Evolutionary conservation across 2,797 vertebrate species (phyloP), one percentile per base, ranked within the genome.

Genomic region (Cetoscarus ocellatus): DNA sequence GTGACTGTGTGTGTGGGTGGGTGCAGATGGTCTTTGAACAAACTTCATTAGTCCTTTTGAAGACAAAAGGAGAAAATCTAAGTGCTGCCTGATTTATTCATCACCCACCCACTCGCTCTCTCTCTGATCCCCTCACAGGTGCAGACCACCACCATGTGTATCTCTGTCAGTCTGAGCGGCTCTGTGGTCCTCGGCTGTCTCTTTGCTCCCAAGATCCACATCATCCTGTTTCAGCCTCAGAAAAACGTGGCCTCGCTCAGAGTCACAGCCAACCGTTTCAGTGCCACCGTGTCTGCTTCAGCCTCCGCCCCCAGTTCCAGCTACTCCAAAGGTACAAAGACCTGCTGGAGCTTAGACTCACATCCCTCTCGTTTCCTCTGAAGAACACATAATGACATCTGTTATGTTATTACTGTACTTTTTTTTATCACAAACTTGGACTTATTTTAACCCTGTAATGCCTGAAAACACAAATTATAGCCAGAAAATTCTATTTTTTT

Each of bases 201-300:
- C 87, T 99, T 99, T 12, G 96, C 97, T 0, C 98, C 98, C 56
- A 99, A 99, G 88, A 89, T 97, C 68, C 98, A 99, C 93, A 97
- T 99, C 92, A 99, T 99, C 84, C 95, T 99, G 85, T 99, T 99
- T 91, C 98, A 99, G 90, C 98, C 98, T 0, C 98, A 99, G 95
- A 99, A 99, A 90, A 99, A 99, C 0, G 96, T 99, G 88, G 92
- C 96, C 66, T 95, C 93, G 5, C 97, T 97, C 83, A 93, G 97
- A 0, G 91, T 95, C 49, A 95, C 96, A 62, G 94, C 96, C 52
- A 94, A 95, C 55, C 96, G 98, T 52, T 98, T 97, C 88, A 95
- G 96, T 3, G 94, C 96, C 74, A 89, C 89, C 6, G 96, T 97
- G 74, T 95, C 95, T 40, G 47, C 88, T 0, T 79, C 89, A 18